Percentiles rank a stretch among this genome's conserved stretches.
Evolutionary conservation across 2,888 invertebrate genomes (phyloP).

Genomic region (Conomelus anceps): DNA sequence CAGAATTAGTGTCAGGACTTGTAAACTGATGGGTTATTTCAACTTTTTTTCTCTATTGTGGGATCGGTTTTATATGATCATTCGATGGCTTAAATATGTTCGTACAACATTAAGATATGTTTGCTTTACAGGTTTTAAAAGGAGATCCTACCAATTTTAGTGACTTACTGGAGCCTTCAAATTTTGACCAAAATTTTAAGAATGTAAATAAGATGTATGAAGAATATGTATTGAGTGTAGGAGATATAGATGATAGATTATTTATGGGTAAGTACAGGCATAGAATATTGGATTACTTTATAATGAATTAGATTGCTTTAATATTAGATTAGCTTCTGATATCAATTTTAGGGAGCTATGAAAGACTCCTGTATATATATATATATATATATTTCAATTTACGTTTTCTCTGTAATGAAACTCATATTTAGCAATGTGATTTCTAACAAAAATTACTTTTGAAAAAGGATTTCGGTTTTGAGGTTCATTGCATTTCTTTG

Average conservation of each 20-base stretch:
- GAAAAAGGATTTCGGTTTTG: too few relatives aligned
- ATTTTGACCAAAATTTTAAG: constrained; percentile 81
- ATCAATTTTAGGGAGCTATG: not conserved
- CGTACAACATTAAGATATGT: not conserved
- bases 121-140: constrained; percentile 54
- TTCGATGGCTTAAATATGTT: too few relatives aligned
- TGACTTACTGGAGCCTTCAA: constrained; percentile 67
- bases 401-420: too few relatives aligned
- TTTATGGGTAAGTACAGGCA: constrained; percentile 62
- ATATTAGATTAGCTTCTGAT: too few relatives aligned
- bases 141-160: constrained; percentile 63
- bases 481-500: too few relatives aligned
- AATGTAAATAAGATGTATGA: constrained; percentile 83
- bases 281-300: not conserved
- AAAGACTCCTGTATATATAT: not conserved
- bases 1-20: too few relatives aligned
- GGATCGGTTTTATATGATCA: too few relatives aligned
- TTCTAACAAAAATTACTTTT: too few relatives aligned
- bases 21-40: too few relatives aligned
- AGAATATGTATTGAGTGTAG: constrained; percentile 79
- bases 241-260: constrained; percentile 95
- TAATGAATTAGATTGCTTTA: not conserved
- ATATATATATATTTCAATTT: too few relatives aligned
- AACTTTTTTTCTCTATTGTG: too few relatives aligned
- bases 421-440: too few relatives aligned